phyloP scores from a whole-genome alignment of 2,888 invertebrate genomes.

The Epinotia nisella region DNA sequence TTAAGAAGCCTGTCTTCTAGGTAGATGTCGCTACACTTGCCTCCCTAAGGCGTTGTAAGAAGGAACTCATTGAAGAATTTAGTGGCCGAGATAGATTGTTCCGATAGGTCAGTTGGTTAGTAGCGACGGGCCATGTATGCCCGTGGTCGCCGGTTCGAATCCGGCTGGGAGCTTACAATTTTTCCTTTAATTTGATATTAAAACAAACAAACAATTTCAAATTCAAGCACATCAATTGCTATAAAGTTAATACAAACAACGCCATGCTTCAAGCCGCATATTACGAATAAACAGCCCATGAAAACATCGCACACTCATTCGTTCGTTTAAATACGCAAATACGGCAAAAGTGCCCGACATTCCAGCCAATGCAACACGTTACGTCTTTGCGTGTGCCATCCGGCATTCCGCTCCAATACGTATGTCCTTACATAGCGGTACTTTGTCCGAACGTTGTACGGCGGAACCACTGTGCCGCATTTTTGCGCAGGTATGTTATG shows the following conservation, averaged over 20 bases:
- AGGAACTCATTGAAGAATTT: too few species aligned
- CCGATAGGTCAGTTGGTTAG: too few species aligned
- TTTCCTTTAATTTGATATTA: too few species aligned
- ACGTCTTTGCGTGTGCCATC: conserved; percentile 22
- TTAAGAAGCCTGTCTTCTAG: too few species aligned
- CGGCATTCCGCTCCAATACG: conserved; percentile 20
- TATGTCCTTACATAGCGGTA: conserved; percentile 7
- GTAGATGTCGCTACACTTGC: too few species aligned
- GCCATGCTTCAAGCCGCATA: neutral
- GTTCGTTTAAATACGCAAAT: conserved; percentile 23
- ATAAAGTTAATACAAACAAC: neutral
- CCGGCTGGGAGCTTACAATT: too few species aligned
- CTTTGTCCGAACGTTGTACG: neutral
- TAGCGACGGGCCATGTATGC: too few species aligned
- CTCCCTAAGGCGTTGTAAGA: too few species aligned
- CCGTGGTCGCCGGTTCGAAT: too few species aligned
- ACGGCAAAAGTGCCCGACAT: conserved; percentile 12
- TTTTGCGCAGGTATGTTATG: conserved; percentile 5
- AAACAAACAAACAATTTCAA: too few species aligned
- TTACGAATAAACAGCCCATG: neutral
- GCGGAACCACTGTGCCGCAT: conserved; percentile 12
- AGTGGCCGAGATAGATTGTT: too few species aligned
- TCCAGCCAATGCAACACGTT: conserved; percentile 16
- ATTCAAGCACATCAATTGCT: too few species aligned
- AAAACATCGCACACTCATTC: conserved; percentile 3